These are phyloP conservation scores for Acanthosepion lycidas DNA, from an alignment of 2,888 invertebrate genomes.

Conservation along the genomic window DNA sequence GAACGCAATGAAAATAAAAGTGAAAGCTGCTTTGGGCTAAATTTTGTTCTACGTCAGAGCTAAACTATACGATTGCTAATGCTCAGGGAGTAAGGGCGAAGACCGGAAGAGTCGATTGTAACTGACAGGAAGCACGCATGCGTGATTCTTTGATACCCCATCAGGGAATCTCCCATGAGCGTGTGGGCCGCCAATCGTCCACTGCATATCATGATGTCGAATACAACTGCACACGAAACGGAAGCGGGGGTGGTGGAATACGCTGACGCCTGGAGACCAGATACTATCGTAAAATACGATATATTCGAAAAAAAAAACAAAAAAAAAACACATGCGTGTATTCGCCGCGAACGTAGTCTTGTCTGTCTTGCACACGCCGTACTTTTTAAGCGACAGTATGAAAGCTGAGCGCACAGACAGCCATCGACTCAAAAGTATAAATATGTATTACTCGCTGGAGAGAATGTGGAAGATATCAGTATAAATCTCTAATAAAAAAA, in stretches of 20 bases:
- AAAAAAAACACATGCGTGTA: too few relatives aligned
- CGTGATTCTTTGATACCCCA: constrained; percentile 21
- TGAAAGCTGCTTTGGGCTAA: neutral
- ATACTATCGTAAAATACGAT: neutral
- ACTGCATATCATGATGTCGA: neutral
- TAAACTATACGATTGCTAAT: neutral
- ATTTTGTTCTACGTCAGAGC: neutral
- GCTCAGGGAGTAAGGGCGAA: neutral
- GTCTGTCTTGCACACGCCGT: too few relatives aligned
- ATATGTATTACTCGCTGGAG: too few relatives aligned
- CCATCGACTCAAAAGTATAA: too few relatives aligned
- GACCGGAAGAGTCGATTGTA: constrained; percentile 21
- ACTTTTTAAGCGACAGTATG: too few relatives aligned
- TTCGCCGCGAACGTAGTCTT: too few relatives aligned
- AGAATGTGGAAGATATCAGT: too few relatives aligned
- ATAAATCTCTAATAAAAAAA: too few relatives aligned
- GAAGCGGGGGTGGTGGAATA: neutral
- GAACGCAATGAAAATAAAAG: neutral
- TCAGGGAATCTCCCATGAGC: neutral
- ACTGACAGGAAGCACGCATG: constrained; percentile 22
- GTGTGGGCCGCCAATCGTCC: neutral
- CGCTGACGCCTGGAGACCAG: neutral
- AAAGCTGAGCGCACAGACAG: too few relatives aligned
- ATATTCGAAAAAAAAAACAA: too few relatives aligned
- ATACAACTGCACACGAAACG: neutral